Base-by-base conservation (phyloP, 2,888 invertebrate genomes). In the Melinopterus prodromus region DNA sequence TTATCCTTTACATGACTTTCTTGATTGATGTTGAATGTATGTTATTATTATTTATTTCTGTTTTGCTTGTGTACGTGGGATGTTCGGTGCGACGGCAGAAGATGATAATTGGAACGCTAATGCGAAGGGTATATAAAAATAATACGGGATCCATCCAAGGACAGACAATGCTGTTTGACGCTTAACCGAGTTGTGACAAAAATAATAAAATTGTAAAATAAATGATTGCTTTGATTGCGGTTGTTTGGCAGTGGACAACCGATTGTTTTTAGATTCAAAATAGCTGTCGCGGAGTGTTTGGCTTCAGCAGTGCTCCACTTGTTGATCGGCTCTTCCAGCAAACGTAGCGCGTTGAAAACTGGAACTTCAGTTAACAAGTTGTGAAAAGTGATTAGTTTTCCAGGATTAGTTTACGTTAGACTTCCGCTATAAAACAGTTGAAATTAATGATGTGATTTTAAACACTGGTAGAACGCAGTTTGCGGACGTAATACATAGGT, bases 11-110 rank as follows among this genome's bases (percentile, higher is more conserved):
- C 7, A 53, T 53, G 53, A 53, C 12, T 53, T 53, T 53, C 53
- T 53, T 53, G 53, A 53, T 53, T 53, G 53, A 53, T 53, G 53
- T 53, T 53, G 53, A 53, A 53, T 53, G 53, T 53, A 53, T 53
- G 53, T 53, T 53, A 53, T 53, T 53, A 53, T 53, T 53, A 53
- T 53, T 53, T 53, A 7, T 53, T 12, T 53, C 53, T 53, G 53
- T 53, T 53, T 53, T 53, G 53, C 53, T 53, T 53, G 53, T 53
- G 12, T 53, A 53, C 53, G 7, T 53, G 12, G 7, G 53, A 12
- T 53, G 1, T 53, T 53, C 5, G 26, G 26, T 26, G 26, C 26
- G 26, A 9, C 53, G 53, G 53, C 7, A 7, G 53, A 53, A 53
- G 7, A 53, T 12, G 53, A 53, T 53, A 53, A 53, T 53, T 53